Evolutionary conservation across 2,113 vertebrate species (phyloP), one percentile per base, ranked within the genome.

Genomic region (Suncus etruscus): DNA sequence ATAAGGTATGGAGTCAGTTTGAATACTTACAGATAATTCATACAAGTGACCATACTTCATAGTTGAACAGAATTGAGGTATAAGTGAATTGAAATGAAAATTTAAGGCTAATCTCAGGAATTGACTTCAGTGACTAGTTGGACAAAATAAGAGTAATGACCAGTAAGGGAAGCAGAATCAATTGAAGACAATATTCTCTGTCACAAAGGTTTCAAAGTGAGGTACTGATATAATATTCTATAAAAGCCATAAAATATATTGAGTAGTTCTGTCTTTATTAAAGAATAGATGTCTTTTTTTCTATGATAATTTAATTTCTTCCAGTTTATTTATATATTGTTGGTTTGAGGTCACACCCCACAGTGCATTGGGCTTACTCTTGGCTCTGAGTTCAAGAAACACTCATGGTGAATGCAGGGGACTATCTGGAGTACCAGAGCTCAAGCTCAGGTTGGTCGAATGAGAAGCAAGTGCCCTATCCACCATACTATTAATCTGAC

Each of bases 11-110:
- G 25, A 79, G 8, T 66, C 8, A 68, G 3, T 66, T n/a, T n/a
- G 14, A 90, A 15, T 11, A 0, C 58, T 73, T 48, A 94, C 48
- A 87, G 16, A 73, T 70, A 54, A 70, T 82, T 82, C 11, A 94
- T 25, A 27, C 63, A 69, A 61, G 32, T 72, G 58, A 65, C 7
- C 27, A 47, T n/a, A 65, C 1, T 47, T 76, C 61, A 73, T 74
- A 8, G 78, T 12, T 14, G 31, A 75, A 16, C 9, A 87, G 25
- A 80, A 3, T 83, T 7, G 16, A 1, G 4, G 20, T 27, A 25
- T 7, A 1, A 32, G 1, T 61, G 58, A 61, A 61, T 20, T 79
- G 18, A 83, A 72, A 72, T 22, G 18, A 25, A 1, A 31, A 86
- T 25, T 81, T 72, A 80, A 76, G 7, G 25, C 25, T 70, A 15